These are phyloP conservation scores for Bacillus rossius DNA, from an alignment of 1,140 invertebrate genomes.

Conservation along the genomic window DNA sequence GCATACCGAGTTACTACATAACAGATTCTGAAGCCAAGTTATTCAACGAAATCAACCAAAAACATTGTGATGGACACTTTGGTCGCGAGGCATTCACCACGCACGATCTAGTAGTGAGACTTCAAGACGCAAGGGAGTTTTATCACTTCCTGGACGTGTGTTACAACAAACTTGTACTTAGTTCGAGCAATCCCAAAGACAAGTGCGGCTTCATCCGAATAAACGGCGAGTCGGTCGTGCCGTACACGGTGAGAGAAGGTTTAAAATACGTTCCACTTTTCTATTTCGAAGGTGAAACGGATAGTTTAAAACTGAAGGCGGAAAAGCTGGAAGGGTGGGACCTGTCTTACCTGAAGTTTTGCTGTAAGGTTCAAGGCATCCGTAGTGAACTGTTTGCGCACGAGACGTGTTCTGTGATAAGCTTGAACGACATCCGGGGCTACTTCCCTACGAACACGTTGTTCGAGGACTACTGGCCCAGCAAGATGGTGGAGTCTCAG, in stretches of 20 bases:
- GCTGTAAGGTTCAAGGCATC: slow-evolving; percentile 90
- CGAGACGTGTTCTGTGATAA: slow-evolving; percentile 84
- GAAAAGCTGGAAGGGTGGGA: slow-evolving; percentile 85
- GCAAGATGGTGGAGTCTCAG: slow-evolving; percentile 72
- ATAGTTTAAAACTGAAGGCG: slow-evolving; percentile 79
- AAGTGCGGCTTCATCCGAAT: slow-evolving; percentile 92
- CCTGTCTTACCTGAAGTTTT: slow-evolving; percentile 87
- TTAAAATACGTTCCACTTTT: slow-evolving; percentile 90
- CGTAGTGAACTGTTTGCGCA: slow-evolving; percentile 85
- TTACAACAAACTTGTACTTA: slow-evolving; percentile 68
- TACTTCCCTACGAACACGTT: slow-evolving; percentile 84
- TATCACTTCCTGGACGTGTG: slow-evolving; percentile 86
- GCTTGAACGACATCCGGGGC: slow-evolving; percentile 81
- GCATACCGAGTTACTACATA: slow-evolving; percentile 89
- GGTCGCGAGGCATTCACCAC: slow-evolving; percentile 83
- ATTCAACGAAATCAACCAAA: slow-evolving; percentile 89
- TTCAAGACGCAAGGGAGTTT: slow-evolving; percentile 84
- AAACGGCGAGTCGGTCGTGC: slow-evolving; percentile 90
- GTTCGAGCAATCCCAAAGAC: slow-evolving; percentile 50
- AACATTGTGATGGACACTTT: slow-evolving; percentile 87
- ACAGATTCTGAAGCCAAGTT: slow-evolving; percentile 85
- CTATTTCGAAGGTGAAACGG: slow-evolving; percentile 89
- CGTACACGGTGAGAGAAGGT: slow-evolving; percentile 77
- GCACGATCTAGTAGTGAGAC: slow-evolving; percentile 83
- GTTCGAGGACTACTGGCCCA: slow-evolving; percentile 89